Base-by-base conservation (phyloP, 2,888 invertebrate genomes). In the Troides oblongomaculatus region DNA sequence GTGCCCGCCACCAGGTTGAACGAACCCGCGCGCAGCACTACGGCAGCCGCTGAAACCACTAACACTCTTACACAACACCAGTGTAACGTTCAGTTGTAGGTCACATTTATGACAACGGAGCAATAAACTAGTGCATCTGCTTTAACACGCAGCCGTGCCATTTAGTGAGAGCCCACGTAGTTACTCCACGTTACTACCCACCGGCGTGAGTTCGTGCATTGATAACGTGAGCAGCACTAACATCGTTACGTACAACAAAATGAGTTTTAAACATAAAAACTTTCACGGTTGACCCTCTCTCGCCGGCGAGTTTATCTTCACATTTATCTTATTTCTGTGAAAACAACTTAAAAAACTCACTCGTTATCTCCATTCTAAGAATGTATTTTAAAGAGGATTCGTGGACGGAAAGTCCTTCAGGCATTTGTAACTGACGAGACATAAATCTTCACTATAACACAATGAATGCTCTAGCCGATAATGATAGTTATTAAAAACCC, bases 311-410 rank as follows among this genome's bases (percentile, higher is more conserved):
- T 84, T 88, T 86, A 91, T 91, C 90, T 82, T 74, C 77, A 74
- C 82, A 84, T 85, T 88, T 86, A 90, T 90, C 89, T 86, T 75
- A 81, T 84, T 91, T 89, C 88, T 84, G 81, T 85, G 88, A 86
- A 91, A 86, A 85, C 80, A 81, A 80, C 81, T 85, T 80, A 78
- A 83, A 83, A 82, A 77, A 74, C 71, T 78, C 77, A 78, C 77
- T 76, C 74, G 79, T 86, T 88, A 87, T 86, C 86, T 84, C 78
- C 70, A 77, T 89, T 88, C 88, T 73, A 69, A 80, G 89, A 89
- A 90, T 72, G 77, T 73, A 79, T 76, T 56, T 74, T 73, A 76
- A 75, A 73, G 75, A 71, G 43, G 76, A 74, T 71, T 74, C 74
- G 72, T 70, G 72, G 71, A 46, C 76, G 67, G 66, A 72, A 73